A percentile compares a stretch with the other conserved stretches of the same genome.
Conservation (phyloP, 2,797 vertebrate genomes). For the Cuniculus paca region DNA sequence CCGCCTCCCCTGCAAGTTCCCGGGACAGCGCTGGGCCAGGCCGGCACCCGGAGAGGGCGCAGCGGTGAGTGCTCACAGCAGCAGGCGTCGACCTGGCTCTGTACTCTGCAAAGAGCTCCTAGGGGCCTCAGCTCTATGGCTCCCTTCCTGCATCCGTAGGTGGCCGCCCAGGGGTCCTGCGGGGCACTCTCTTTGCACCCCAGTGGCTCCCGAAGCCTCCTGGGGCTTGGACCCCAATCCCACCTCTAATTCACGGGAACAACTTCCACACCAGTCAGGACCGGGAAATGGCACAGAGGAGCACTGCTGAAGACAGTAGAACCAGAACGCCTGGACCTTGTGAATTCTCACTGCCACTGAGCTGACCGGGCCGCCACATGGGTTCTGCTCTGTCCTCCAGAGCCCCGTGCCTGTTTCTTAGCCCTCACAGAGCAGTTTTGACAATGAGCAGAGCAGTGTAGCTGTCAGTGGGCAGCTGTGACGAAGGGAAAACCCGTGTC, state of each 20-base stretch:
- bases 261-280: background rate
- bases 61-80: background rate
- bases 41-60: background rate
- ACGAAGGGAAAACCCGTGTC: background rate
- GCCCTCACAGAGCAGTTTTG: background rate
- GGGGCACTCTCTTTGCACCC: background rate
- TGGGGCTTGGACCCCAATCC: background rate
- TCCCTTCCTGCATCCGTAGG: background rate
- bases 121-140: background rate
- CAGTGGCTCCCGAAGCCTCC: background rate
- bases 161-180: background rate
- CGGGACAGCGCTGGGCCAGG: background rate
- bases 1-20: background rate
- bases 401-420: background rate
- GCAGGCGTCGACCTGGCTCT: background rate
- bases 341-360: background rate
- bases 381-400: background rate
- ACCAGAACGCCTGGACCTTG: background rate
- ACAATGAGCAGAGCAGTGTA: background rate
- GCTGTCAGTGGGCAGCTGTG: background rate
- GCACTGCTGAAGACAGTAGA: background rate
- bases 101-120: background rate
- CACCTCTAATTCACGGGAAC: background rate
- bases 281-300: background rate
- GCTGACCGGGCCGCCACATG: background rate